phyloP scores from a whole-genome alignment of 2,888 invertebrate species.

The Atethmia centrago region DNA sequence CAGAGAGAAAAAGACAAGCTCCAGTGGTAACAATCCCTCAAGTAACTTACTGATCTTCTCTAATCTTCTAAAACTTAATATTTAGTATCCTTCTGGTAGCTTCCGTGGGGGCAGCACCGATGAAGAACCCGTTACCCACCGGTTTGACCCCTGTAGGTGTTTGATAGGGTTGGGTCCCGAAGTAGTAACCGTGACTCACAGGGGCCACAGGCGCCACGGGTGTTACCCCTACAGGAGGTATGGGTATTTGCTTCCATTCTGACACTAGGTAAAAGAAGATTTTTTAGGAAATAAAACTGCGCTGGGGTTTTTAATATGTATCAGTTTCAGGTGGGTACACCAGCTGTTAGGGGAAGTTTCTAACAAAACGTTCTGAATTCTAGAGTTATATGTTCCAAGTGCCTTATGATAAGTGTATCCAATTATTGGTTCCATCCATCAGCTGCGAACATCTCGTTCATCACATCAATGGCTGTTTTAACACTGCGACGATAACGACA shows the following conservation, averaged over 20 bases:
- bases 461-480: background rate
- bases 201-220: background rate
- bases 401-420: too few relatives aligned
- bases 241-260: constrained; percentile 45
- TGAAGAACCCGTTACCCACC: constrained; percentile 14
- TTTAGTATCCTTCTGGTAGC: constrained; percentile 48
- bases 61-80: constrained; percentile 43
- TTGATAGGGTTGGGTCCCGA: constrained; percentile 28
- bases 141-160: constrained; percentile 10
- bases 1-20: background rate
- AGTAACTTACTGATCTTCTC: constrained; percentile 34
- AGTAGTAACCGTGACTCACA: constrained; percentile 41
- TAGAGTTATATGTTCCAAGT: too few relatives aligned
- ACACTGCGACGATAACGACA: too few relatives aligned
- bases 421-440: background rate
- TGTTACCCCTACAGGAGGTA: constrained; percentile 5
- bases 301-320: background rate
- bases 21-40: background rate
- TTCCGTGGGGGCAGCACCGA: constrained; percentile 19
- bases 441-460: background rate
- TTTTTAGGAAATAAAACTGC: background rate
- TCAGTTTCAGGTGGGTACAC: background rate
- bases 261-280: constrained; percentile 26
- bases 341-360: background rate
- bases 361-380: background rate